Conservation (phyloP, 2,113 vertebrate genomes). For the Piprites chloris region DNA sequence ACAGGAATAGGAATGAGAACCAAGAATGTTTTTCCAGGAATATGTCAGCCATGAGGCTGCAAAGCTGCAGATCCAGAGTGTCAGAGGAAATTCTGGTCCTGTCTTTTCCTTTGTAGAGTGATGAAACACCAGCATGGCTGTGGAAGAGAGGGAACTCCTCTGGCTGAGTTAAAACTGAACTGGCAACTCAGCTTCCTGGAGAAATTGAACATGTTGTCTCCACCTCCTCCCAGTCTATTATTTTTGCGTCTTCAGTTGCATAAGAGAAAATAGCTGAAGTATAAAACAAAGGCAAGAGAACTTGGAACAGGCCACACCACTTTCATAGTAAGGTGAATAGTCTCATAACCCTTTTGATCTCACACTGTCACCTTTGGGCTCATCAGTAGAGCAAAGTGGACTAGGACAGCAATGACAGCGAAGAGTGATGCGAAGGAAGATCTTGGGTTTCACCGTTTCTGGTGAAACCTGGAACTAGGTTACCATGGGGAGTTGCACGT, state of each 20-base stretch:
- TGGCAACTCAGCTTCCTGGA: not conserved
- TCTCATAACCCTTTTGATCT: not conserved
- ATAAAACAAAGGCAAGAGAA: not conserved
- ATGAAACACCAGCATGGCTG: not conserved
- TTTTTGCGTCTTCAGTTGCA: not conserved
- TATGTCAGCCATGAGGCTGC: fast-evolving
- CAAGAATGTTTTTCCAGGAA: not conserved
- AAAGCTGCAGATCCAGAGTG: not conserved
- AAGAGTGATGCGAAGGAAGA: not conserved
- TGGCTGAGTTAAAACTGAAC: not conserved
- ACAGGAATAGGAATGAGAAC: not conserved
- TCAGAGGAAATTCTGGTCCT: not conserved
- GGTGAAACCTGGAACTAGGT: not conserved
- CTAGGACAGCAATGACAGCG: not conserved
- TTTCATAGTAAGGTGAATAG: not conserved
- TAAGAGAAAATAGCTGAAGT: not conserved
- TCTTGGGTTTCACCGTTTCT: not conserved
- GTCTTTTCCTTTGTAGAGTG: not conserved
- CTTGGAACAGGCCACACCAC: fast-evolving
- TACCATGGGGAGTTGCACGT: not conserved
- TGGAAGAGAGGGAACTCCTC: not conserved
- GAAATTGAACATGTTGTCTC: not conserved
- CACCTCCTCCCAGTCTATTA: not conserved
- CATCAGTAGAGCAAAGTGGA: not conserved
- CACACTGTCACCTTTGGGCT: not conserved